Base-by-base conservation (phyloP, 2,797 vertebrate species). In the Pelochelys cantorii region DNA sequence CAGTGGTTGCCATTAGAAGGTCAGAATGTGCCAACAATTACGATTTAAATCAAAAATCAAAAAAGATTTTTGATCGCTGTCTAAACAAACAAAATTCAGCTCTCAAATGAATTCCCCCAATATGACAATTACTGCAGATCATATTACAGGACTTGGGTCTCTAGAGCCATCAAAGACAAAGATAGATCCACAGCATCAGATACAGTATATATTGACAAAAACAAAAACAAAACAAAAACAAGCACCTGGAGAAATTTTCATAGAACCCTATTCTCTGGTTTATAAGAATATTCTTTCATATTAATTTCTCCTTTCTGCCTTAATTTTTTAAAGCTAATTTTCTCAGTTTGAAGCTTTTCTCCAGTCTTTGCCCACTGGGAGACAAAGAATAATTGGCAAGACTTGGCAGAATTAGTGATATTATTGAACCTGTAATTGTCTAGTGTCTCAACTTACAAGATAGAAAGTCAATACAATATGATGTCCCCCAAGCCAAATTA, bases 391-490 rank as follows among this genome's bases (percentile, higher is more conserved):
- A 96, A 94, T 92, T 95, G 92, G 68, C 82, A 90, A 87, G 37
- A 81, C 60, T 89, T 94, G 90, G 90, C 89, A 95, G 93, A 95
- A 94, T 84, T 94, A 90, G 79, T 79, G 90, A 92, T 92, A 94
- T 85, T 95, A 93, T 90, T 93, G 85, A 95, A 92, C 93, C 81
- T 92, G 85, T 92, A 94, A 96, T 95, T 89, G 83, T 91, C 86
- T 91, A 57, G 86, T 37, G 5, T 92, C 92, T 94, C 93, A 90
- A 81, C 53, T 37, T 93, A 94, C 62, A 60, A 91, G 91, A 80
- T 90, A 77, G 83, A 90, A 96, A 94, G 87, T 94, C 95, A 95
- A 94, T 93, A 90, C 75, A 23, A 91, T 96, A 92, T 94, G 94
- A 95, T 95, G 83, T 85, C 42, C 42, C 55, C 59, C 86, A 92